Percentiles rank a stretch among this genome's conserved stretches.
These are phyloP conservation scores for Clarias gariepinus DNA, from an alignment of 2,113 vertebrate species.

Conservation along the genomic window DNA sequence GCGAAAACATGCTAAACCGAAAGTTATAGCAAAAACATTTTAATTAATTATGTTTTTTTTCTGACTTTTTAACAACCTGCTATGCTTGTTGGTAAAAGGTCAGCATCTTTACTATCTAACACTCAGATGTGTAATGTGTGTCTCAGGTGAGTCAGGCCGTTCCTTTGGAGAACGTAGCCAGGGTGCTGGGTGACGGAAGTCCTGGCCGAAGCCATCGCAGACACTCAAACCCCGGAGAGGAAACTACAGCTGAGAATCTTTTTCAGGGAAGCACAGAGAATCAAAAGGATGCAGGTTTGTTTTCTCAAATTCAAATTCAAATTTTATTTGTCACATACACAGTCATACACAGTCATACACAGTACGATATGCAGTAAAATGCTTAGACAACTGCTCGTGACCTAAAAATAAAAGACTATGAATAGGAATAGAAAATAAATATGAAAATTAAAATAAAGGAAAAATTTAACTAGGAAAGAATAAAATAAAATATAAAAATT, in stretches of 20 bases:
- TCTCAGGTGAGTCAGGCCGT: slow-evolving; percentile 85
- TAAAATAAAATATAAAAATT: no score
- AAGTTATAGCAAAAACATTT: background rate
- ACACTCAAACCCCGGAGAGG: slow-evolving; percentile 62
- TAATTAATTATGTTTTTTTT: background rate
- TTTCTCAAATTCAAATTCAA: no score
- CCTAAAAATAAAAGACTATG: no score
- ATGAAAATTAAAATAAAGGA: no score
- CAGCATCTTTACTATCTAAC: background rate
- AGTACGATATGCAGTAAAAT: no score
- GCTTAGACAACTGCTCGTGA: no score
- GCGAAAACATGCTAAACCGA: background rate
- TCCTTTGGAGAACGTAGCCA: slow-evolving; percentile 79
- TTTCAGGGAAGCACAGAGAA: slow-evolving; percentile 48
- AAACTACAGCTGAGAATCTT: slow-evolving; percentile 68
- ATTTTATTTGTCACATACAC: no score
- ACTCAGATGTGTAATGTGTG: background rate
- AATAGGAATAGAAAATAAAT: no score
- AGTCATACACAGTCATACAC: no score
- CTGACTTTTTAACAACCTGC: background rate
- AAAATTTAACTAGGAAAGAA: no score
- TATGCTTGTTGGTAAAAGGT: background rate
- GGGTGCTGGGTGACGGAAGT: slow-evolving; percentile 67
- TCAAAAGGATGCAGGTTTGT: slow-evolving; percentile 70
- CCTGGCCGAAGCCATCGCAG: slow-evolving; percentile 66